Conservation (phyloP, 2,888 invertebrate genomes). For the Phaonia tiefii region DNA sequence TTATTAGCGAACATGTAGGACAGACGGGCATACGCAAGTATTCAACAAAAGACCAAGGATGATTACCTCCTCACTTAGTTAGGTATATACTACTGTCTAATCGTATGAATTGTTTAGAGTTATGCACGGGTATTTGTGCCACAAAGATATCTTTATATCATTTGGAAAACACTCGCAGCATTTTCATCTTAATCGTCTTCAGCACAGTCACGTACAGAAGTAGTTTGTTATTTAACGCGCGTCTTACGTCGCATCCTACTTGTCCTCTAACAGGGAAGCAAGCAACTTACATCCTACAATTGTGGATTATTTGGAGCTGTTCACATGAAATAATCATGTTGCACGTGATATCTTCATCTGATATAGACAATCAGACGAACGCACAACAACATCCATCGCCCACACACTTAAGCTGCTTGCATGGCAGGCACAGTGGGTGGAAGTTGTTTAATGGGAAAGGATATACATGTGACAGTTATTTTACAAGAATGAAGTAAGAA, state of each 20-base stretch:
- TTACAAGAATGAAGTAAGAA: no score
- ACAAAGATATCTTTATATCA: slow-evolving; percentile 29
- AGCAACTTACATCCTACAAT: slow-evolving; percentile 44
- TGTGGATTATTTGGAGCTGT: slow-evolving; percentile 53
- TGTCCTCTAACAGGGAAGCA: neutral
- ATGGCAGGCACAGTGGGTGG: no score
- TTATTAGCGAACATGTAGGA: neutral
- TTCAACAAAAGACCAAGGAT: neutral
- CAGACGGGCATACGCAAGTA: no score
- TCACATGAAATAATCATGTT: slow-evolving; percentile 57
- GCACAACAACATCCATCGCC: neutral
- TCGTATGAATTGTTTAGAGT: neutral
- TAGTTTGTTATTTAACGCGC: slow-evolving; percentile 50
- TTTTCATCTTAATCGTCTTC: slow-evolving; percentile 48
- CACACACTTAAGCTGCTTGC: neutral
- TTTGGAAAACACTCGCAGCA: slow-evolving; percentile 18
- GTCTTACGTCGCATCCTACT: neutral
- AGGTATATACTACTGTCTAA: neutral
- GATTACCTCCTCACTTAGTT: slow-evolving; percentile 1
- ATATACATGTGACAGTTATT: no score
- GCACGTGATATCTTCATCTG: slow-evolving; percentile 57
- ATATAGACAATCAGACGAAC: slow-evolving; percentile 21
- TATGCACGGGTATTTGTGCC: neutral
- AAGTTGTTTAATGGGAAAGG: no score
- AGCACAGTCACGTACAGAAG: slow-evolving; percentile 55